A percentile compares a stretch with the other conserved stretches of the same genome.
Conservation (phyloP, 2,113 vertebrate genomes). For the Chloropsis hardwickii region DNA sequence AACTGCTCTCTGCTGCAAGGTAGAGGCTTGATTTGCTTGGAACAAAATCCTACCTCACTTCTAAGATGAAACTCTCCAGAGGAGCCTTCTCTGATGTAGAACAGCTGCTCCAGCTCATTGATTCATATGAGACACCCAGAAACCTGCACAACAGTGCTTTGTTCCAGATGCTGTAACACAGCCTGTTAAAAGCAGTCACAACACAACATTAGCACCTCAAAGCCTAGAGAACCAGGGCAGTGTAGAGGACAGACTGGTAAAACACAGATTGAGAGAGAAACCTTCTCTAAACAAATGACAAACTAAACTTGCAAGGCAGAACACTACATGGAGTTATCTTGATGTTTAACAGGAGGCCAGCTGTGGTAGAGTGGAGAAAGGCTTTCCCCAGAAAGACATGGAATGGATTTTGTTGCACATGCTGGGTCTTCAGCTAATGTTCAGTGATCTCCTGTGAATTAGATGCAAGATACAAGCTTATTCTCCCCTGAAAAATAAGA, state of each 20-base stretch:
- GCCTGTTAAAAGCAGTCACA: background rate
- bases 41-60: background rate
- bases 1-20: background rate
- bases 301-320: background rate
- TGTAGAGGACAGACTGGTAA: background rate
- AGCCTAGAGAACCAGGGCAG: background rate
- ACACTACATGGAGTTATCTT: background rate
- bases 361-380: background rate
- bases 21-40: background rate
- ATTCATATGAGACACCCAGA: background rate
- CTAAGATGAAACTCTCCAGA: background rate
- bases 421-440: background rate
- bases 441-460: background rate
- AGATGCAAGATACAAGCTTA: background rate
- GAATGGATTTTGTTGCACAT: background rate
- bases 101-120: conserved; percentile 1
- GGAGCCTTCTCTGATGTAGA: background rate
- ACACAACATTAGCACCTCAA: background rate
- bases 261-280: background rate
- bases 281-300: background rate
- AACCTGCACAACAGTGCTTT: background rate
- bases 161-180: background rate
- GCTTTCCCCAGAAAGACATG: background rate
- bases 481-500: background rate
- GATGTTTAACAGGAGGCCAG: background rate